Base-by-base conservation (phyloP, 2,113 vertebrate genomes). In the Oncorhynchus clarkii region DNA sequence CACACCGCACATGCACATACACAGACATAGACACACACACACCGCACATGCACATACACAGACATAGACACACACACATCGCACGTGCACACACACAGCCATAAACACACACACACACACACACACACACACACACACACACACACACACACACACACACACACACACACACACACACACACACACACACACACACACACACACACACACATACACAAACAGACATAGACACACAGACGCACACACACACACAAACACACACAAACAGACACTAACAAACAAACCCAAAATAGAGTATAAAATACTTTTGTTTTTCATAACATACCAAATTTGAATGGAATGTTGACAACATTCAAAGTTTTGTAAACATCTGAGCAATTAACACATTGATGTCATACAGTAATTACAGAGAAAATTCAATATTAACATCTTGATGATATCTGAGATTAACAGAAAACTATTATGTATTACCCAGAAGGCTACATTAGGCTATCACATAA, bases 391-490 rank as follows among this genome's bases (percentile, higher is more conserved):
- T 85, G 84, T 84, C 74, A 72, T 71, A 71, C 73, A 76, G 73
- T 88, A 88, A 86, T 88, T 89, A 87, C 85, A 85, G 79, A 81
- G 82, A 77, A 82, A 88, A 87, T 88, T 82, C 85, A 82, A 60
- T 82, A 82, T 45, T 7, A 67, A 75, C 78, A 73, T 66, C 70
- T 74, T 66, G 76, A 77, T 76, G 72, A 74, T 83, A 82, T 85
- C 39, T 48, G 22, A 75, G 49, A 82, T 68, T 66, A 84, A 82
- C 78, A 89, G 84, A 82, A 87, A 87, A 89, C 78, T 78, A 84
- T 85, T 77, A 81, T 74, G 78, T 76, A 83, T 29, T 34, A 67
- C 81, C 84, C 86, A 77, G 39, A 69, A 86, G 84, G 86, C 88
- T 78, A 74, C 84, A 72, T 70, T 70, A 64, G 64, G 72, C 62